Base-by-base conservation (phyloP, 2,113 vertebrate genomes). In the Brachypodius melanocephalos region DNA sequence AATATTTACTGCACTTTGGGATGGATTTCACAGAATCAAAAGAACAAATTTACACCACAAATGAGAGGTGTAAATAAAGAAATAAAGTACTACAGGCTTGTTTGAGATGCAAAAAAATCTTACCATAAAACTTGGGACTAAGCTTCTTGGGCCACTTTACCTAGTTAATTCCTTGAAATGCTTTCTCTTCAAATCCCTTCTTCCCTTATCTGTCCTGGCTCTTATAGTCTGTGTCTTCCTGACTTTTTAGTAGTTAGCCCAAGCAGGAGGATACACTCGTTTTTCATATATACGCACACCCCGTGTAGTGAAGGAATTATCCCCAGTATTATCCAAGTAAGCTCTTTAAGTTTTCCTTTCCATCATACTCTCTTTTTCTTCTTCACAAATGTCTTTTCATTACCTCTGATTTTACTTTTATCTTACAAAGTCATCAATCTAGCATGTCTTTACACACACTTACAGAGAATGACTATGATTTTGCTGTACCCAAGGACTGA, bases 391-490 rank as follows among this genome's bases (percentile, higher is more conserved):
- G 68, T 18, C 15, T 52, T 90, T 65, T 91, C 31, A 73, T 89
- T 85, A 31, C 29, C 29, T 80, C 71, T 83, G 58, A 96, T 91
- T 90, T 72, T 65, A 78, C 49, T 82, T 91, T 78, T 93, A 95
- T 76, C 75, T 95, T 83, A 80, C 38, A 83, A 85, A 89, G 32
- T 26, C 65, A 89, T 88, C 77, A 65, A 32, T 83, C 80, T 69
- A 88, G 59, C 54, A 61, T 16, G 34, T 24, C 75, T 88, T 85
- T 49, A 85, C 69, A 79, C 49, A 69, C 10, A 36, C 25, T 79
- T 63, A 31, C 42, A 88, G 62, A 83, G 29, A 90, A 85, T 21
- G 13, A 93, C 72, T 92, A 61, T 65, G 45, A 34, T 38, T 88
- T 82, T 32, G 65, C 46, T 85, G 42, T 66, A 31, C 3, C 3